These are phyloP conservation scores for Hypomecis punctinalis DNA, from an alignment of 2,888 invertebrate species.

Conservation along the genomic window DNA sequence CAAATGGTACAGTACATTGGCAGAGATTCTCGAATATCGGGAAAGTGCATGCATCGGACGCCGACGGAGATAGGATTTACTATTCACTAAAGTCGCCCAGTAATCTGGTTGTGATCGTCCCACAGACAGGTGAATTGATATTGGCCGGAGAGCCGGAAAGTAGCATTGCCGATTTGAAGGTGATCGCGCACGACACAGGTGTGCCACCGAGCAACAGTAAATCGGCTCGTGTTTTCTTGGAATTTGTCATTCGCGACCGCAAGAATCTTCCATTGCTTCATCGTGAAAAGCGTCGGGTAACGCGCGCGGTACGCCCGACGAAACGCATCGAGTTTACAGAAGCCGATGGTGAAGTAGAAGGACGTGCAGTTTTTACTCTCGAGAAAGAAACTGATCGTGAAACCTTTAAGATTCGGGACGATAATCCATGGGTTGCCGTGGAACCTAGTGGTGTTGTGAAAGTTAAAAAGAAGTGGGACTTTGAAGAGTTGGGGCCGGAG, in stretches of 20 bases:
- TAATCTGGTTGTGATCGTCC: constrained; percentile 94
- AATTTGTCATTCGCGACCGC: constrained; percentile 87
- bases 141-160: constrained; percentile 91
- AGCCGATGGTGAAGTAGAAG: constrained; percentile 95
- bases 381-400: constrained; percentile 97
- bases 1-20: constrained; percentile 88
- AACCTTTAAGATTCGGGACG: constrained; percentile 96
- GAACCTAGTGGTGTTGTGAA: constrained; percentile 96
- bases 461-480: constrained; percentile 98
- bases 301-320: constrained; percentile 96
- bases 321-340: constrained; percentile 96
- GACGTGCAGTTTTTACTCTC: constrained; percentile 94
- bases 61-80: constrained; percentile 96
- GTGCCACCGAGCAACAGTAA: constrained; percentile 89
- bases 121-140: constrained; percentile 96
- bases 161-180: constrained; percentile 88
- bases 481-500: constrained; percentile 96
- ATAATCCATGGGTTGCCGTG: constrained; percentile 97
- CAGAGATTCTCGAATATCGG: constrained; percentile 93
- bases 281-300: constrained; percentile 91
- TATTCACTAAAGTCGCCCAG: constrained; percentile 93
- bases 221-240: constrained; percentile 91
- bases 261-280: constrained; percentile 87
- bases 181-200: constrained; percentile 93
- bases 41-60: constrained; percentile 93